Evolutionary conservation across 2,113 vertebrate species (phyloP), one percentile per base, ranked within the genome.

Genomic region (Gobius niger): DNA sequence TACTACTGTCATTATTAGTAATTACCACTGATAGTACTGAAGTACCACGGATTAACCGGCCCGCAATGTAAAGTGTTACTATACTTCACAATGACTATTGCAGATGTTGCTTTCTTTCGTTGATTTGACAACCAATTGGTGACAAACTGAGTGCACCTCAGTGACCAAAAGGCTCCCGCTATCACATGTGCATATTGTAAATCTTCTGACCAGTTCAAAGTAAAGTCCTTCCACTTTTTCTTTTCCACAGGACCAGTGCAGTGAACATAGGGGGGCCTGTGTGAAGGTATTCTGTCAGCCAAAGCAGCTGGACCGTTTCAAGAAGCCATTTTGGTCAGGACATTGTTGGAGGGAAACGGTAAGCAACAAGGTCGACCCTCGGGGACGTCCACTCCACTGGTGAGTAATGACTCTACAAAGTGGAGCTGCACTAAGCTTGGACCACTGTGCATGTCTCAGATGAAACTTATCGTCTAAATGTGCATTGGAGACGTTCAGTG

Each of bases 391-490:
- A 47, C 15, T 44, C 59, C 9, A 69, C 64, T 75, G 71, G 61
- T 75, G 14, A 63, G 62, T 75, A 76, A 76, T 82, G 68, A 88
- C 76, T 63, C 71, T 13, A 60, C n/a, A 7, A 13, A 54, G 49
- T 50, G 44, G 14, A 62, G 66, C 13, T 68, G 53, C 62, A 69
- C 16, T 62, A 57, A 67, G 60, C 61, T 34, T n/a, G 65, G 40
- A 75, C 73, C 68, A 42, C 49, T 72, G 63, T 9, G 47, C 47
- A 18, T 2, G 40, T 54, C 56, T 83, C 57, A 34, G 59, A 15
- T 68, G 73, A n/a, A 84, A 77, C 65, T 52, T 56, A 46, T 63
- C 40, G 61, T 52, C 9, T 24, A 49, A 68, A 44, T 66, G 46
- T 42, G 69, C 47, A 5, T 52, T 41, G 0, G 72, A 73, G 77